Conservation (phyloP, 2,113 vertebrate species). For the Seriola quinqueradiata region DNA sequence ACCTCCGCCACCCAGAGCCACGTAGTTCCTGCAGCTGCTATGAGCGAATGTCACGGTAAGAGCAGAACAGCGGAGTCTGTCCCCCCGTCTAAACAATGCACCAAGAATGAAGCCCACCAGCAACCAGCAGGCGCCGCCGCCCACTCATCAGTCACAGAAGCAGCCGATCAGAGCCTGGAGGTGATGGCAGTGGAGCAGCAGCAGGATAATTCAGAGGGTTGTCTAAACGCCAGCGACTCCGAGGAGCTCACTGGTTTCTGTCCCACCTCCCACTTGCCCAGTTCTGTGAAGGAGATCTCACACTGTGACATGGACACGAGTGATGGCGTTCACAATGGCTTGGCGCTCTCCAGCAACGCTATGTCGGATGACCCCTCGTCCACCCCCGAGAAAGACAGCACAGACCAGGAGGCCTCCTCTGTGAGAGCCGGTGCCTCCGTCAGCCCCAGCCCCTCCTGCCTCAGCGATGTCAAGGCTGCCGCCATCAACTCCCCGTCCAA, state of each 20-base stretch:
- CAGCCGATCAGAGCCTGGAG: constrained; percentile 24
- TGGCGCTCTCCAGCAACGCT: constrained; percentile 48
- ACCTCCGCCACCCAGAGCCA: constrained; percentile 56
- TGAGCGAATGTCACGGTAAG: constrained; percentile 64
- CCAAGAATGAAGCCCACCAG: constrained; percentile 66
- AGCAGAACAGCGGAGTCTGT: constrained; percentile 54
- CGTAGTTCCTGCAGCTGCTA: constrained; percentile 41
- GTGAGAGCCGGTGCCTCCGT: constrained; percentile 83
- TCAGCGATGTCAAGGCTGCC: constrained; percentile 83
- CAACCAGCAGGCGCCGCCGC: constrained; percentile 25
- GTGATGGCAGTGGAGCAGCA: constrained; percentile 34
- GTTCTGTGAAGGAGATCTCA: constrained; percentile 67
- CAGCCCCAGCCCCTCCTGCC: constrained; percentile 83
- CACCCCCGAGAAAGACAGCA: constrained; percentile 67
- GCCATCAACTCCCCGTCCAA: constrained; percentile 89
- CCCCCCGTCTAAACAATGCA: constrained; percentile 50
- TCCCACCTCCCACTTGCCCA: constrained; percentile 71
- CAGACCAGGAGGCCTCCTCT: constrained; percentile 67
- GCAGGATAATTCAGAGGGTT: constrained; percentile 42
- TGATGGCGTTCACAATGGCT: constrained; percentile 61
- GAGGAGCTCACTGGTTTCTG: constrained; percentile 67
- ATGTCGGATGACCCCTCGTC: constrained; percentile 2
- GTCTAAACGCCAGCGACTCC: constrained; percentile 8
- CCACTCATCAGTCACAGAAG: constrained; percentile 6
- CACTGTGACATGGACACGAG: constrained; percentile 69